phyloP scores from a whole-genome alignment of 2,113 vertebrate species.

The Cyrtonyx montezumae region DNA sequence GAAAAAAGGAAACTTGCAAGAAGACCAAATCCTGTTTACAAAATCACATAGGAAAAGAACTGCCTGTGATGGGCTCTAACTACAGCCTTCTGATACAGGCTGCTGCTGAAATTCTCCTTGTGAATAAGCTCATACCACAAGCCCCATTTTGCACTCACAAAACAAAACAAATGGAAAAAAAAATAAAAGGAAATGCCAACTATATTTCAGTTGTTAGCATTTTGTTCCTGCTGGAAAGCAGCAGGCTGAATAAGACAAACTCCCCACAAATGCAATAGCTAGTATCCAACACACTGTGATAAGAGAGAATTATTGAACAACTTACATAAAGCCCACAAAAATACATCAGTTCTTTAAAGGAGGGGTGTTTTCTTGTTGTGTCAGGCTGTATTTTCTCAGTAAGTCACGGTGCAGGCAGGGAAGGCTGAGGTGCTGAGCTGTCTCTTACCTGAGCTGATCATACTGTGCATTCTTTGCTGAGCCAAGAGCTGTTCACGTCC shows the following conservation, averaged over 20 bases:
- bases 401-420: neutral
- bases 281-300: neutral
- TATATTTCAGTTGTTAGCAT: conserved; percentile 28
- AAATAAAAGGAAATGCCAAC: conserved; percentile 53
- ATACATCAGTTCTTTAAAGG: neutral
- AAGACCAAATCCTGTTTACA: conserved; percentile 46
- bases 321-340: conserved; percentile 15
- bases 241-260: conserved; percentile 20
- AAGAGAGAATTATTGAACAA: neutral
- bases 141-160: conserved; percentile 44
- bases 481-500: conserved; percentile 88
- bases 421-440: conserved; percentile 5
- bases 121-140: neutral
- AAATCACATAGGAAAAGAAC: conserved; percentile 31
- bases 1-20: conserved; percentile 56
- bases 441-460: conserved; percentile 96
- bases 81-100: conserved; percentile 19
- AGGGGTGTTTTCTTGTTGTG: neutral
- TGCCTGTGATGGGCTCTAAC: neutral
- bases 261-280: neutral
- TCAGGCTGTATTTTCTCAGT: neutral
- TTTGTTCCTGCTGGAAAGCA: conserved; percentile 47
- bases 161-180: conserved; percentile 42
- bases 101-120: conserved; percentile 16
- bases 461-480: conserved; percentile 93